Evolutionary conservation across 2,888 invertebrate species (phyloP).

Genomic region (Belgica antarctica): DNA sequence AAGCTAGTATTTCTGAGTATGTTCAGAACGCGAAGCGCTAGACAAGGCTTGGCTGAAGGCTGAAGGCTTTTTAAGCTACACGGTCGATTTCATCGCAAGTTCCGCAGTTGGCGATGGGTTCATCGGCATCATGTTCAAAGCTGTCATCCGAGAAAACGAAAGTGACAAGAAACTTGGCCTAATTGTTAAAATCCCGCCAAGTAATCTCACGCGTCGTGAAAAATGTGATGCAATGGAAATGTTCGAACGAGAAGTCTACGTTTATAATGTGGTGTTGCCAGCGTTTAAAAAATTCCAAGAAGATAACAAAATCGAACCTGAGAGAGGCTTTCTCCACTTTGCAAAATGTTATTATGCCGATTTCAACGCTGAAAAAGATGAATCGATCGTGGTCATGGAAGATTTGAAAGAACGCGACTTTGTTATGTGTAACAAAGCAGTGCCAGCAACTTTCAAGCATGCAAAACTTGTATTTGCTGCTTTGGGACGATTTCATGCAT

Average conservation of each 20-base stretch:
- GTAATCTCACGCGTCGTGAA: constrained; percentile 40
- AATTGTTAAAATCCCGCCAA: constrained; percentile 44
- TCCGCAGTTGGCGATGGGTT: constrained; percentile 44
- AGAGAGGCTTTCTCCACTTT: constrained; percentile 43
- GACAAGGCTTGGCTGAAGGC: too few species aligned
- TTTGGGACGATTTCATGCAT: constrained; percentile 44
- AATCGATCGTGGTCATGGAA: constrained; percentile 44
- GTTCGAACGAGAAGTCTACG: constrained; percentile 45
- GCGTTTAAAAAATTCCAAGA: constrained; percentile 44
- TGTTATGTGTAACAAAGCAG: constrained; percentile 43
- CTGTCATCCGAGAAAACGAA: constrained; percentile 32
- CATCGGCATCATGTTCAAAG: constrained; percentile 43
- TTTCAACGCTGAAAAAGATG: constrained; percentile 36
- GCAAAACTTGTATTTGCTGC: constrained; percentile 36
- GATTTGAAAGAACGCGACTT: constrained; percentile 43
- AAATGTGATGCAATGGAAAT: constrained; percentile 41
- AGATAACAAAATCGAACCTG: constrained; percentile 29
- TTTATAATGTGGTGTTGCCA: constrained; percentile 45
- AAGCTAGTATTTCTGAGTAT: too few species aligned
- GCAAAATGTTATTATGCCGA: constrained; percentile 44
- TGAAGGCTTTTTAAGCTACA: constrained; percentile 43
- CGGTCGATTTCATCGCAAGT: too few species aligned
- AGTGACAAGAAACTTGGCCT: constrained; percentile 31
- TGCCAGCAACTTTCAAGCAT: constrained; percentile 39
- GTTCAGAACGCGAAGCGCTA: too few species aligned